These are phyloP conservation scores for Camponotus floridanus DNA, from an alignment of 1,140 invertebrate species.

Conservation along the genomic window DNA sequence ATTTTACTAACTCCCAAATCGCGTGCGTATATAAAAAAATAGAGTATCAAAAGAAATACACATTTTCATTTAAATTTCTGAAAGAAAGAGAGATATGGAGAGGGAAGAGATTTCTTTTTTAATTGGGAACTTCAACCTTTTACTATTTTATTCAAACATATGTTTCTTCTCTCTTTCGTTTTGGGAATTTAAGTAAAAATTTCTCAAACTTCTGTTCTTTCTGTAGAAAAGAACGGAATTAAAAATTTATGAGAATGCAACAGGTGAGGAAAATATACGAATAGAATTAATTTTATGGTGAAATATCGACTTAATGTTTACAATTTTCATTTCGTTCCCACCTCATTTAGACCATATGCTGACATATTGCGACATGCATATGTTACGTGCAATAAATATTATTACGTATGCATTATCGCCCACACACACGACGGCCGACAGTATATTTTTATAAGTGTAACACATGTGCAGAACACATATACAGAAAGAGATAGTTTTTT, in stretches of 20 bases:
- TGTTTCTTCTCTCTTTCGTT: neutral
- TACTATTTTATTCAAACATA: slow-evolving; percentile 13
- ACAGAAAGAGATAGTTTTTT: neutral
- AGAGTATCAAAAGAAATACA: neutral
- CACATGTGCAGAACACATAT: too few species aligned
- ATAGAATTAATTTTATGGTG: slow-evolving; percentile 30
- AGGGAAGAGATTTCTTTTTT: too few species aligned
- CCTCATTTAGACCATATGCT: neutral
- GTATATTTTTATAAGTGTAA: neutral
- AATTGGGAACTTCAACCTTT: neutral
- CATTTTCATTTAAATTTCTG: slow-evolving; percentile 13
- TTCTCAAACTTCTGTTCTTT: slow-evolving; percentile 5
- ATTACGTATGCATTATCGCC: neutral
- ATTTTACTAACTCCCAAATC: slow-evolving; percentile 30
- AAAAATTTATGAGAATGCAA: neutral
- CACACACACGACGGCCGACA: too few species aligned
- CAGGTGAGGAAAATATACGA: slow-evolving; percentile 12
- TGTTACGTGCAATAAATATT: slow-evolving; percentile 5
- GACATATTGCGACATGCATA: slow-evolving; percentile 26
- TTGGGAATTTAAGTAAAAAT: slow-evolving; percentile 3
- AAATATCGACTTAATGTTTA: slow-evolving; percentile 23
- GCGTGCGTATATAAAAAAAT: neutral
- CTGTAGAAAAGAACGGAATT: neutral
- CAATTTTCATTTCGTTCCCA: neutral
- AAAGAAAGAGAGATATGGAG: neutral